Evolutionary conservation across 2,888 invertebrate genomes (phyloP), one percentile per base, ranked within the genome.

Genomic region (Caenorhabditis zanzibari): DNA sequence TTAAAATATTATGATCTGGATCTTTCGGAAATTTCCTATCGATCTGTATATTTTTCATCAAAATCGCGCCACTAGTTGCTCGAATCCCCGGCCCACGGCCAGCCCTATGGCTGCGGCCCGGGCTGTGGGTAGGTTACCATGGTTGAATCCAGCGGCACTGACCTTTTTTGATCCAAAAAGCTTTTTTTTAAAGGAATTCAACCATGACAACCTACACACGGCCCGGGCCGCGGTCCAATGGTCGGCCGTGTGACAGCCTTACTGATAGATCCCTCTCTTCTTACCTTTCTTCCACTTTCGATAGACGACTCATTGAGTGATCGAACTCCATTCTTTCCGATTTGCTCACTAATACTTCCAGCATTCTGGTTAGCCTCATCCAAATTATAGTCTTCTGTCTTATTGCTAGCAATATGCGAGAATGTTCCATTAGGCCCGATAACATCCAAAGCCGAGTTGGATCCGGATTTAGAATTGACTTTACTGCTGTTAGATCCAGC

Each of bases 351-450:
- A 19, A 64, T 35, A 26, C 71, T 71, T 79, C 79, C 79, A 54
- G 79, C 79, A 47, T 71, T 79, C 52, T 79, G 71, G 32, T 79
- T 71, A 24, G 79, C 79, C 64, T 79, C 79, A 56, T 79, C 79
- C 63, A 79, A 26, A 3, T 41, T 22, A 26, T 79, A 79, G 44
- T 79, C 71, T 32, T 79, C 56, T 16, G 71, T 71, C 22, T 79
- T 79, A 35, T 79, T 79, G 56, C 52, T 79, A 14, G 56, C 64
- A 16, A 14, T 3, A 24, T 79, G 71, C 19, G 56, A 64, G 4
- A 32, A 71, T 12, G 71, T 64, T 71, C 79, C 79, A 56, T 79
- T 71, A 4, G 38, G 16, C 58, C 79, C 79, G 12, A 64, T n/a
- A 16, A 63, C 47, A 26, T 61, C 52, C 19, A 79, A 16, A 56